A percentile compares a stretch with the other conserved stretches of the same genome.
Conservation (phyloP, 2,797 vertebrate genomes). For the Pipistrellus pipistrellus region DNA sequence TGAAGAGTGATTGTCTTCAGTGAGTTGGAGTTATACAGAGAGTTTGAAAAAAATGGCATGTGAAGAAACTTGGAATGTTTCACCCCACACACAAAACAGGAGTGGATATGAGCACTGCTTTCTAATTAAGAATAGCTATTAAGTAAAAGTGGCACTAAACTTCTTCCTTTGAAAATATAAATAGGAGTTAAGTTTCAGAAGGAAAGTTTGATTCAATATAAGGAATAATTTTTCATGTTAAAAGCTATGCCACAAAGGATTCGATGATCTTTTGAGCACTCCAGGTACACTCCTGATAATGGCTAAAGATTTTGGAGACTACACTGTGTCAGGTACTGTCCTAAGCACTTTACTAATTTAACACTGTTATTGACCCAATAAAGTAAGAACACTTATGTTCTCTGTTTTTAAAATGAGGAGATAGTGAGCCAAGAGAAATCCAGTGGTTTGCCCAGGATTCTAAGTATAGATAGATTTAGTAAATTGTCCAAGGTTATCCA, state of each 20-base stretch:
- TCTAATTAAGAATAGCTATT: slow-evolving; percentile 1
- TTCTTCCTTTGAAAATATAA: slow-evolving; percentile 26
- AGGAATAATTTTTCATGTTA: neutral
- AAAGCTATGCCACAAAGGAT: neutral
- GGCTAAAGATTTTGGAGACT: neutral
- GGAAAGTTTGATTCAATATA: neutral
- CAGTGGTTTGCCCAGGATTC: neutral
- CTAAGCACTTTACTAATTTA: neutral
- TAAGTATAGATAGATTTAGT: neutral
- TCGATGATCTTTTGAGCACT: neutral
- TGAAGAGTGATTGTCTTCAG: neutral
- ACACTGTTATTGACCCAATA: neutral
- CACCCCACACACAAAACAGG: neutral
- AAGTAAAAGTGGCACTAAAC: neutral
- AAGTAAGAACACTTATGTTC: neutral
- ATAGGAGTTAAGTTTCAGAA: neutral
- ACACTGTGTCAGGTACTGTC: neutral
- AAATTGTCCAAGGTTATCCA: neutral
- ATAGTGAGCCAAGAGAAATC: neutral
- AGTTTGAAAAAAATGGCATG: neutral
- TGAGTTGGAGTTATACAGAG: neutral
- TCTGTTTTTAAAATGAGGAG: slow-evolving; percentile 44
- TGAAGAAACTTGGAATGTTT: neutral
- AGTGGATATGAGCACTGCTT: neutral
- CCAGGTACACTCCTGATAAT: neutral